Evolutionary conservation across 2,888 invertebrate species (phyloP).

Genomic region (Eurytoma adleriae): DNA sequence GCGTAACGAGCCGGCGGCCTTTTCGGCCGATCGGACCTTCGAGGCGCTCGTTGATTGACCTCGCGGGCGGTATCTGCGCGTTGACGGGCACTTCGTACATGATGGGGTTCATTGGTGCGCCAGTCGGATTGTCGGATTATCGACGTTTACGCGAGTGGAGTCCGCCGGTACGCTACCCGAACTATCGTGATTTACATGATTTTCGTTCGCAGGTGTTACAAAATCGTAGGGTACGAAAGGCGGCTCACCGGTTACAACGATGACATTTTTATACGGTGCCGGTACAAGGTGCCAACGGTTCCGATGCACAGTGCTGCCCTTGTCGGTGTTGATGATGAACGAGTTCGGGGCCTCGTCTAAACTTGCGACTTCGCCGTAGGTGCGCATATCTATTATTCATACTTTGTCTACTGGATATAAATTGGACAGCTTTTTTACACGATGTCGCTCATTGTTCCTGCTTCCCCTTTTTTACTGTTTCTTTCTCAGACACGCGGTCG

Average conservation of each 20-base stretch:
- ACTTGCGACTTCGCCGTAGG: neutral
- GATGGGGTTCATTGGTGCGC: no score
- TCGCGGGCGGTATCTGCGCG: no score
- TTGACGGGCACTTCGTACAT: no score
- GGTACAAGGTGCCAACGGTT: slow-evolving; percentile 47
- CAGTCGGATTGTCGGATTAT: no score
- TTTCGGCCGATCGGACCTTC: no score
- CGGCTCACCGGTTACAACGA: neutral
- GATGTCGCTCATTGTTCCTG: slow-evolving; percentile 58
- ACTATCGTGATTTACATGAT: no score
- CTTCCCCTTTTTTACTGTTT: slow-evolving; percentile 45
- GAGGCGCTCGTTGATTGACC: no score
- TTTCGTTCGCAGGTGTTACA: no score
- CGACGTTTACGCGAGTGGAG: no score
- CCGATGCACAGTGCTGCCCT: slow-evolving; percentile 17
- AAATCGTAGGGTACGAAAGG: no score
- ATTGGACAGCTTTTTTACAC: slow-evolving; percentile 51
- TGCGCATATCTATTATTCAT: slow-evolving; percentile 60
- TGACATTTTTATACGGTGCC: slow-evolving; percentile 14
- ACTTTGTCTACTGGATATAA: slow-evolving; percentile 58
- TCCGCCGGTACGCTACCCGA: no score
- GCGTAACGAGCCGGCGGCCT: no score
- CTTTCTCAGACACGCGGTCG: slow-evolving; percentile 37
- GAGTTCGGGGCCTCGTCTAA: slow-evolving; percentile 32
- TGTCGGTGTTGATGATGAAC: slow-evolving; percentile 21